phyloP scores from a whole-genome alignment of 2,113 vertebrate species.

The Phrynocephalus versicolor region DNA sequence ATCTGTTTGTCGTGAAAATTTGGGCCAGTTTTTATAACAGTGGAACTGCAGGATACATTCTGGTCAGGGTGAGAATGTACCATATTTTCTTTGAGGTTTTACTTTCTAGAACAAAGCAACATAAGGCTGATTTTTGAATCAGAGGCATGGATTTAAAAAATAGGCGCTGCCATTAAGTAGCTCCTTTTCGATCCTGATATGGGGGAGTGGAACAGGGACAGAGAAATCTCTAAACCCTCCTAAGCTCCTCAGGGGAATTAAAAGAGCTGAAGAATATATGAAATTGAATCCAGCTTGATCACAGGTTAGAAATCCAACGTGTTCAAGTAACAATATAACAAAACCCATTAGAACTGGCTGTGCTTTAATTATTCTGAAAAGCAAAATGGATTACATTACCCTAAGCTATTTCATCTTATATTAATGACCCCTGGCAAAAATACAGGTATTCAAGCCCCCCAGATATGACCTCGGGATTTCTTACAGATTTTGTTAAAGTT shows the following conservation, averaged over 20 bases:
- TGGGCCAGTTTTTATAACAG: background rate
- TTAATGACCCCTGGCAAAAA: background rate
- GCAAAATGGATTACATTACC: background rate
- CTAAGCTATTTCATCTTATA: background rate
- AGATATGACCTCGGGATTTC: background rate
- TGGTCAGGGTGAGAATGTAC: background rate
- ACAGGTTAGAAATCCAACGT: slow-evolving; percentile 19
- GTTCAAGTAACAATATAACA: slow-evolving; percentile 15
- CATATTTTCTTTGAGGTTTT: background rate
- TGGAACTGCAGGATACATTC: background rate
- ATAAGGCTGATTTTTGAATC: background rate
- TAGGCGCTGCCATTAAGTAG: background rate
- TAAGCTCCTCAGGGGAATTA: background rate
- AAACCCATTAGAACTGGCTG: slow-evolving; percentile 15
- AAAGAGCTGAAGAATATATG: background rate
- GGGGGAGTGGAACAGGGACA: background rate
- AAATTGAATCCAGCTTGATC: slow-evolving; percentile 3
- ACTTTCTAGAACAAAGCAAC: background rate
- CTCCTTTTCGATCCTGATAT: background rate
- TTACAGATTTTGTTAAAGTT: background rate
- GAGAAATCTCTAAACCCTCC: background rate
- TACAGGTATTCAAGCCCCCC: background rate
- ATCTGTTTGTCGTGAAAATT: background rate
- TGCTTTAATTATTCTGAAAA: slow-evolving; percentile 22
- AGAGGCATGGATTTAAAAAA: background rate